These are phyloP conservation scores for Bombus sylvicola DNA, from an alignment of 1,140 invertebrate species.

Conservation along the genomic window DNA sequence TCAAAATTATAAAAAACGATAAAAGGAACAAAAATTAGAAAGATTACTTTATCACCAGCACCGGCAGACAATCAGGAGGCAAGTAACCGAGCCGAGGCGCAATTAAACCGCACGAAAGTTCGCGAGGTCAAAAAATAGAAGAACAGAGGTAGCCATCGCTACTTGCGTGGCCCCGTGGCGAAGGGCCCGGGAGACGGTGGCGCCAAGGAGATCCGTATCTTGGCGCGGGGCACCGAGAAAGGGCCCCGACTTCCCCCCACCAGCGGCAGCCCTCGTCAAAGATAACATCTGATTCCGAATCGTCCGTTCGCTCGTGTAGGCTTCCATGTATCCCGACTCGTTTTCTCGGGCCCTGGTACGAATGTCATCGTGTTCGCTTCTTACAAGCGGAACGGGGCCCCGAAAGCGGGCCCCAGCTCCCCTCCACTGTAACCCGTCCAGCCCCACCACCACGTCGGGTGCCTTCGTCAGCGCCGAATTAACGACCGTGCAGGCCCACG, in stretches of 20 bases:
- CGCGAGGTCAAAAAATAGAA: conserved; percentile 40
- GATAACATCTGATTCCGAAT: conserved; percentile 82
- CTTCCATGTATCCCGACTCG: conserved; percentile 72
- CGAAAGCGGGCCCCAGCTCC: conserved; percentile 11
- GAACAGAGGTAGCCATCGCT: conserved; percentile 39
- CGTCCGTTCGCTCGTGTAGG: conserved; percentile 72
- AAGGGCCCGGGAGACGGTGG: conserved; percentile 71
- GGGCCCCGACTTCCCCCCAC: conserved; percentile 55
- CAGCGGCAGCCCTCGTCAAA: conserved; percentile 74
- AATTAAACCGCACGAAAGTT: conserved; percentile 36
- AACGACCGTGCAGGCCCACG: conserved; percentile 52
- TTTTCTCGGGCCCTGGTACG: conserved; percentile 67
- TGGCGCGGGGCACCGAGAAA: conserved; percentile 71
- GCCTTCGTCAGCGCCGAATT: conserved; percentile 63
- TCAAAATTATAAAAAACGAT: neutral
- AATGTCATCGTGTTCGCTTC: conserved; percentile 70
- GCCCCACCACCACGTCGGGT: neutral
- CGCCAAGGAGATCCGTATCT: conserved; percentile 80
- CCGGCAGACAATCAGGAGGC: neutral
- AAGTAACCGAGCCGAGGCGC: neutral
- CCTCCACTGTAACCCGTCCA: neutral
- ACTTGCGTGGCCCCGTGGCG: conserved; percentile 44
- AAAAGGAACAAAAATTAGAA: neutral
- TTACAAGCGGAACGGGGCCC: conserved; percentile 58
- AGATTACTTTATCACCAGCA: conserved; percentile 47